Base-by-base conservation (phyloP, 2,888 invertebrate genomes). In the Apantesis nais region DNA sequence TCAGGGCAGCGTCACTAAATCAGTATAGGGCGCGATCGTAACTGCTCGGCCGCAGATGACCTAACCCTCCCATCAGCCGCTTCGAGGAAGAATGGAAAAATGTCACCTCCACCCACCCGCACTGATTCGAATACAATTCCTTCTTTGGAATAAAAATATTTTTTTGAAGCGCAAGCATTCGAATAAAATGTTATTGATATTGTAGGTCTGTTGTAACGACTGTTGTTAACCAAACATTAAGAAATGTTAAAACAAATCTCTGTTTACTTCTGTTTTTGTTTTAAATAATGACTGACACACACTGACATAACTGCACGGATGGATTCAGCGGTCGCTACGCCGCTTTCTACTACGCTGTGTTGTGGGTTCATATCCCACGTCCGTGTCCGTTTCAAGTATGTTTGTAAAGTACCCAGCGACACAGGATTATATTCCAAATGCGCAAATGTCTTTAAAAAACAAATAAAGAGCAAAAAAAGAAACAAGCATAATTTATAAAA, bases 121-220 rank as follows among this genome's bases (percentile, higher is more conserved):
- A 69, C 67, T 78, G 78, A 77, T 80, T 80, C 71, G 69, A 76
- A 83, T 79, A 79, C 74, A 70, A 79, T 79, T 76, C 74, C 72
- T 68, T 58, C 52, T 41, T 22, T n/a, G 44, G 19, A 34, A 55
- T 70, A 73, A 69, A 71, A 68, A 71, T 72, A 65, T 73, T 64
- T 74, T 70, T 66, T 71, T n/a, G n/a, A n/a, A n/a, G n/a, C n/a
- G n/a, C 62, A 65, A 67, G 62, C 61, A 72, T 74, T 73, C 74
- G 74, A 71, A 82, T 82, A 80, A 74, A 79, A 77, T 77, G 58
- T 76, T 75, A 78, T 78, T 82, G 70, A 73, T 77, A 78, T 73
- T 66, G 55, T 37, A 58, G 72, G 62, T 62, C 55, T 48, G 39
- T 48, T 75, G 71, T 70, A 68, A 66, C 72, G 68, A 34, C 61